Conservation (phyloP, 2,888 invertebrate genomes). For the Meliscaeva auricollis region DNA sequence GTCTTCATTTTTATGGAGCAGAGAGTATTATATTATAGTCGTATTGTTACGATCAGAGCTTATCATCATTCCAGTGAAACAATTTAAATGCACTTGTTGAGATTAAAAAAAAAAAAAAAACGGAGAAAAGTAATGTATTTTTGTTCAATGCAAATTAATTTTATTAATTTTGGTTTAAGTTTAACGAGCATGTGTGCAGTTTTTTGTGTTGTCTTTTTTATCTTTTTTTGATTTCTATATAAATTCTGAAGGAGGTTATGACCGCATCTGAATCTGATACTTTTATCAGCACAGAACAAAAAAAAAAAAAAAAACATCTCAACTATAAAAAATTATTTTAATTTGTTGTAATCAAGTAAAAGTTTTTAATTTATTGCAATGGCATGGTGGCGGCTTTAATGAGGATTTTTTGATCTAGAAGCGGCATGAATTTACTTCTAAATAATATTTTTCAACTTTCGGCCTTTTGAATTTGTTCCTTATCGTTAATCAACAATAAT, state of each 20-base stretch:
- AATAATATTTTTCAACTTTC: too few species aligned
- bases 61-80: conserved; percentile 51
- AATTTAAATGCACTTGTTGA: conserved; percentile 46
- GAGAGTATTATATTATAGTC: background rate
- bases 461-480: too few species aligned
- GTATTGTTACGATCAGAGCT: conserved; percentile 24
- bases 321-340: conserved; percentile 13
- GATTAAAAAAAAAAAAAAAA: conserved; percentile 23
- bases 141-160: conserved; percentile 68
- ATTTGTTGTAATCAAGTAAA: background rate
- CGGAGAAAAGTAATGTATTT: too few species aligned
- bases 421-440: too few species aligned
- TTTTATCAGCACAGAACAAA: background rate
- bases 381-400: too few species aligned
- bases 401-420: background rate
- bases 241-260: conserved; percentile 21
- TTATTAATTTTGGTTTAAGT: conserved; percentile 44
- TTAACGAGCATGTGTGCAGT: conserved; percentile 42
- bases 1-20: conserved; percentile 45
- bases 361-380: too few species aligned
- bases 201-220: conserved; percentile 16
- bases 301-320: too few species aligned
- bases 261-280: conserved; percentile 22
- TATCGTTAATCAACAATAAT: too few species aligned
- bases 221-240: conserved; percentile 5